A percentile compares a stretch with the other conserved stretches of the same genome.
Conservation (phyloP, 2,113 vertebrate genomes). For the Ornithorhynchus anatinus region DNA sequence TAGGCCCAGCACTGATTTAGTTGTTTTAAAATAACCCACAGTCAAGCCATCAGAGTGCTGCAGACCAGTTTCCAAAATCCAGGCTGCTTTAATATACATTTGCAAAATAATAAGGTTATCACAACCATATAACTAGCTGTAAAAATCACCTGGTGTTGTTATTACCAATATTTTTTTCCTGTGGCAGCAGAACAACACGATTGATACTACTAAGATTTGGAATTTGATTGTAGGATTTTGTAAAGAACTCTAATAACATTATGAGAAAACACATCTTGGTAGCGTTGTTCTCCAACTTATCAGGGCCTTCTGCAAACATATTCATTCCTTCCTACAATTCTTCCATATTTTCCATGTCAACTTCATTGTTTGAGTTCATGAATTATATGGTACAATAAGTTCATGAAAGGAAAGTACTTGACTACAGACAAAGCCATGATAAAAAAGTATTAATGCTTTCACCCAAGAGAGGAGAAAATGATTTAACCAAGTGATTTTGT, state of each 20-base stretch:
- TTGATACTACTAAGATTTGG: conserved; percentile 14
- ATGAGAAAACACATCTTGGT: conserved; percentile 36
- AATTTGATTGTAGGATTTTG: conserved; percentile 28
- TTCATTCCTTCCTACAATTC: conserved; percentile 27
- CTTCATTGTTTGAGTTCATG: conserved; percentile 3
- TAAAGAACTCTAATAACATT: conserved; percentile 13
- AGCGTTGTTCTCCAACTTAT: conserved; percentile 22
- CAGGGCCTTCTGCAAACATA: neutral
- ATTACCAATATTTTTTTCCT: conserved; percentile 55
- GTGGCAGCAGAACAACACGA: conserved; percentile 56
- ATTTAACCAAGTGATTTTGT: neutral
- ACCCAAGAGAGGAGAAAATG: neutral
- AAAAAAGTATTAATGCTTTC: conserved; percentile 5
- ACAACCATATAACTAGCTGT: conserved; percentile 48
- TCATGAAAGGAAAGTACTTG: neutral
- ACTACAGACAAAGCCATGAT: neutral
- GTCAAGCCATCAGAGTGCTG: conserved; percentile 48
- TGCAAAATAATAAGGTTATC: conserved; percentile 58
- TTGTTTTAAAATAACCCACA: neutral
- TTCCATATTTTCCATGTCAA: neutral
- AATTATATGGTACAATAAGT: neutral
- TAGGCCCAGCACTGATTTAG: neutral
- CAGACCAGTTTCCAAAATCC: conserved; percentile 57
- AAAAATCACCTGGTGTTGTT: conserved; percentile 55
- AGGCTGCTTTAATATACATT: conserved; percentile 52